phyloP scores from a whole-genome alignment of 2,113 vertebrate species.

The Pituophis catenifer region DNA sequence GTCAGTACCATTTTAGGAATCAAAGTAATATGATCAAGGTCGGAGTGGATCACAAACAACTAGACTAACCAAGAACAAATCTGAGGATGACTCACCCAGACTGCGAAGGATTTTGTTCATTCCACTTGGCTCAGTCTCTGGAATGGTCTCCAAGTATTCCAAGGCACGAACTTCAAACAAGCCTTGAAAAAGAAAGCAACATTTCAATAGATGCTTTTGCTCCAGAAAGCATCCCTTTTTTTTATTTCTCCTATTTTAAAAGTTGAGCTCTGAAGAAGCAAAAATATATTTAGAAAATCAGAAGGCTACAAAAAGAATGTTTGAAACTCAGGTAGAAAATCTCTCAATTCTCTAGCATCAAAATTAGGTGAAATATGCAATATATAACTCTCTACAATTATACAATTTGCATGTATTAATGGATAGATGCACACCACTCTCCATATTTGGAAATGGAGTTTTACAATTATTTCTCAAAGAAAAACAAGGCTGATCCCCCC shows the following conservation, averaged over 20 bases:
- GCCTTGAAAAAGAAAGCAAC: slow-evolving; percentile 67
- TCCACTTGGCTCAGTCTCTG: slow-evolving; percentile 83
- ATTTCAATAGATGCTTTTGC: background rate
- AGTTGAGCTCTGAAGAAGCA: background rate
- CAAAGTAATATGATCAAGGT: background rate
- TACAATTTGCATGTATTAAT: background rate
- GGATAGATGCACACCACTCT: background rate
- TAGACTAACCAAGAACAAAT: background rate
- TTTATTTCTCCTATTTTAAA: background rate
- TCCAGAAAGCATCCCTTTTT: background rate
- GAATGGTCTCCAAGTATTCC: slow-evolving; percentile 84
- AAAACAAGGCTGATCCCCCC: background rate
- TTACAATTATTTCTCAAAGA: background rate
- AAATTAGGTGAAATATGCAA: background rate
- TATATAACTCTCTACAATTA: background rate
- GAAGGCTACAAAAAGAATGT: background rate
- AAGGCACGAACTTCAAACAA: slow-evolving; percentile 90
- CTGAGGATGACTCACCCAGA: slow-evolving; percentile 83
- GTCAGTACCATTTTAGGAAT: background rate
- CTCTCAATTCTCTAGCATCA: background rate
- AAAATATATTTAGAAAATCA: background rate
- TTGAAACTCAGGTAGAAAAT: background rate
- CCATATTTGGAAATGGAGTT: background rate
- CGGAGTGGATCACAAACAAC: background rate
- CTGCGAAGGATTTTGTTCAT: slow-evolving; percentile 92